These are phyloP conservation scores for Dunckerocampus dactyliophorus DNA, from an alignment of 2,113 vertebrate species.

Conservation along the genomic window DNA sequence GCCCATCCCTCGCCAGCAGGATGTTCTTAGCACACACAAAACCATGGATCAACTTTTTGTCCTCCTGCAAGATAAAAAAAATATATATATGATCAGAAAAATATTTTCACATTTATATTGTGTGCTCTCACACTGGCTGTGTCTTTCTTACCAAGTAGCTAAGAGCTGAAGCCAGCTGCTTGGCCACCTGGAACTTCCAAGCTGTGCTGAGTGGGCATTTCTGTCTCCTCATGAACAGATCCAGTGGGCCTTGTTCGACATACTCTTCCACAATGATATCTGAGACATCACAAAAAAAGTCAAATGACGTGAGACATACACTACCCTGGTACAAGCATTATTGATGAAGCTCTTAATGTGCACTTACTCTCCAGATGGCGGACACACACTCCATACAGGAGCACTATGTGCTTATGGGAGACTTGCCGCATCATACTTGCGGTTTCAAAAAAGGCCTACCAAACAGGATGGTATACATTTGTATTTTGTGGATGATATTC, in stretches of 20 bases:
- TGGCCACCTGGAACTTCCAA: conserved; percentile 97
- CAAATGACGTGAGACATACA: background rate
- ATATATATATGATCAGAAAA: background rate
- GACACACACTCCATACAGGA: conserved; percentile 92
- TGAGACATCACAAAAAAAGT: conserved; percentile 40
- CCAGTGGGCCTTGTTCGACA: conserved; percentile 88
- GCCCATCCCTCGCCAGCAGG: conserved; percentile 87
- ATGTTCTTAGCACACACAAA: conserved; percentile 96
- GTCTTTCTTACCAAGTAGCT: conserved; percentile 88
- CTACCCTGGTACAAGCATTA: background rate
- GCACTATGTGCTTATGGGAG: conserved; percentile 93
- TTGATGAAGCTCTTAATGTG: background rate
- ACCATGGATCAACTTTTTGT: conserved; percentile 95
- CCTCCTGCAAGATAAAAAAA: conserved; percentile 76
- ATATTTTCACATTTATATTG: background rate
- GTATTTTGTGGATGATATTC: background rate
- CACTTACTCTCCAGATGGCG: conserved; percentile 91
- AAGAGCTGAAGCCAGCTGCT: conserved; percentile 90
- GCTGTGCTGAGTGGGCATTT: conserved; percentile 80
- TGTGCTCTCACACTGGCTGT: no score
- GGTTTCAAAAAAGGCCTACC: conserved; percentile 93
- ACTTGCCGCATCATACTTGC: conserved; percentile 97
- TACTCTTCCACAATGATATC: conserved; percentile 98
- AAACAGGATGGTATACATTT: background rate
- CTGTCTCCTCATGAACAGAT: conserved; percentile 88